phyloP scores from a whole-genome alignment of 2,888 invertebrate species.

The Melitaea athalia region DNA sequence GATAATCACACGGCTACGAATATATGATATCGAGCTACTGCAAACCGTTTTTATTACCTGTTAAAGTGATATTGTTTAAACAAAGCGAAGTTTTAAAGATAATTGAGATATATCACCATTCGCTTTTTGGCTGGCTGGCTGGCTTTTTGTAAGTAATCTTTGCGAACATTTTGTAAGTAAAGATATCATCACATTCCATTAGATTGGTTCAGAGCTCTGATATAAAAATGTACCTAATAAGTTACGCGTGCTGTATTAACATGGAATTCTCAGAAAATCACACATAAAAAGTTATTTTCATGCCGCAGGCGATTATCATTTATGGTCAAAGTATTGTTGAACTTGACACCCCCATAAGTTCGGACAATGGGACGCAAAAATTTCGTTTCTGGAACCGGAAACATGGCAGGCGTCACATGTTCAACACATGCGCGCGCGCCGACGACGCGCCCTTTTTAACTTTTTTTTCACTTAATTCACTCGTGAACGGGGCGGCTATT shows the following conservation, averaged over 20 bases:
- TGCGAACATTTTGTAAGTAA: too few species aligned
- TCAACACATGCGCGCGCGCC: constrained; percentile 71
- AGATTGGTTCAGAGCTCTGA: background rate
- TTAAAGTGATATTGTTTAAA: too few species aligned
- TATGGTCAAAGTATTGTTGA: constrained; percentile 8
- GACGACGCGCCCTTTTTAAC: constrained; percentile 67
- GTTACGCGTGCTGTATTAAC: background rate
- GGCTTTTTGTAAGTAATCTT: too few species aligned
- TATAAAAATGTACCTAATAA: background rate
- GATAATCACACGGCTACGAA: background rate
- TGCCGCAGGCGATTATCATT: background rate
- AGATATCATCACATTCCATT: too few species aligned
- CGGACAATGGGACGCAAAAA: constrained; percentile 66
- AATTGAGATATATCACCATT: too few species aligned
- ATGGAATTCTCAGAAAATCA: constrained; percentile 2
- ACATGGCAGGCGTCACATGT: constrained; percentile 68
- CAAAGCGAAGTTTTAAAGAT: too few species aligned
- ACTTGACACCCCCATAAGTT: constrained; percentile 42
- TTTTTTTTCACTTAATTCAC: constrained; percentile 62
- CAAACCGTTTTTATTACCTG: too few species aligned
- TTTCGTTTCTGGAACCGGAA: constrained; percentile 71
- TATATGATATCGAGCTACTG: too few species aligned
- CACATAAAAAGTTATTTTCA: constrained; percentile 3
- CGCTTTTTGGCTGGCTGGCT: too few species aligned
- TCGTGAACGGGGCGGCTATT: constrained; percentile 61